phyloP scores from a whole-genome alignment of 2,888 invertebrate species.

The Zaprionus lineosus region DNA sequence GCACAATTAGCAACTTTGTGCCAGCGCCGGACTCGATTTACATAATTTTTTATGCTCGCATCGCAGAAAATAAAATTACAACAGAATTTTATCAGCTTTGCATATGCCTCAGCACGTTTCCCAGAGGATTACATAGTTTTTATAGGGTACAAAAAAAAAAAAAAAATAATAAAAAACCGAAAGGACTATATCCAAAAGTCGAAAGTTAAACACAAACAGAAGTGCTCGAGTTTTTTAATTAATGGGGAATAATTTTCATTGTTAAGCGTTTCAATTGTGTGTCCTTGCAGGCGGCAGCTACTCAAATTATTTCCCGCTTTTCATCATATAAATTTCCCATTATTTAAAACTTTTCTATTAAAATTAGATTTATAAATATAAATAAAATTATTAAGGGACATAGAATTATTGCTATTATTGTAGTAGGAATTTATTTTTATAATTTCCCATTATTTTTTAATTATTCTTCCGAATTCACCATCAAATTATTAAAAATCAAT shows the following conservation, averaged over 20 bases:
- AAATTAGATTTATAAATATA: too few species aligned
- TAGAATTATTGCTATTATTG: too few species aligned
- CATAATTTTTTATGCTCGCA: constrained; percentile 54
- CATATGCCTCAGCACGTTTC: constrained; percentile 45
- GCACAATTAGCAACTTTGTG: constrained; percentile 66
- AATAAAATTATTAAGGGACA: too few species aligned
- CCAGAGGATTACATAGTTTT: constrained; percentile 34
- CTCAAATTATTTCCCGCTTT: too few species aligned
- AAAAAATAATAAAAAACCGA: background rate
- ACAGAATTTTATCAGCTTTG: constrained; percentile 36
- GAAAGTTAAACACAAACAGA: constrained; percentile 31
- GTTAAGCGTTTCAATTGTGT: too few species aligned
- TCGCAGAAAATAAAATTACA: constrained; percentile 17
- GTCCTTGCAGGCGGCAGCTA: too few species aligned
- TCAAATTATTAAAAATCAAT: too few species aligned
- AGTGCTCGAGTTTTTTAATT: background rate
- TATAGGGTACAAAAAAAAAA: background rate
- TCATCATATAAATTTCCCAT: too few species aligned
- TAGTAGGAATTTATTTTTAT: too few species aligned
- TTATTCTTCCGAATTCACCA: too few species aligned
- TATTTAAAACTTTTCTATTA: too few species aligned
- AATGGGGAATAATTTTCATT: constrained; percentile 31
- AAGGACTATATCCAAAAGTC: constrained; percentile 27
- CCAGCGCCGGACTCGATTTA: constrained; percentile 40
- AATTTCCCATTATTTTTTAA: background rate